phyloP scores from a whole-genome alignment of 2,113 vertebrate species.

The Candoia aspera region DNA sequence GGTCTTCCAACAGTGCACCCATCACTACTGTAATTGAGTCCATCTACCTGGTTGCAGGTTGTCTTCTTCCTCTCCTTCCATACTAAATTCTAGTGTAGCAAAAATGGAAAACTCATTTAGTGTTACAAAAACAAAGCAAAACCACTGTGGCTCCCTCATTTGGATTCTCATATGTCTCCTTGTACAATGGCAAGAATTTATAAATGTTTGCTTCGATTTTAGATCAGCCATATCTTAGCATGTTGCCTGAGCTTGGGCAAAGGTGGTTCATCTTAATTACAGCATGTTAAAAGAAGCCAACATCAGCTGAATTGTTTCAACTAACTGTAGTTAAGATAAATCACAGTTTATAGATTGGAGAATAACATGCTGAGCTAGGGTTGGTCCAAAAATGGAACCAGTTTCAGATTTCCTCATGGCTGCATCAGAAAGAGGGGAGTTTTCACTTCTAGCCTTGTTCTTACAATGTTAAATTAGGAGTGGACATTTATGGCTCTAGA shows the following conservation, averaged over 20 bases:
- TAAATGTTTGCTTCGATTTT: neutral
- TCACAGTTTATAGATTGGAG: neutral
- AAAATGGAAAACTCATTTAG: neutral
- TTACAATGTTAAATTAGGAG: neutral
- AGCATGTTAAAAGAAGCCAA: neutral
- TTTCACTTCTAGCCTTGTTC: neutral
- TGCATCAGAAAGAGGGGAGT: neutral
- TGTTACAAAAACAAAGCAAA: neutral
- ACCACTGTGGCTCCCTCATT: neutral
- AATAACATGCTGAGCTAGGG: neutral
- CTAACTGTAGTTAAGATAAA: neutral
- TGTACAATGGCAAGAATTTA: neutral
- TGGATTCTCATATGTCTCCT: neutral
- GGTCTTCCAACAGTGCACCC: neutral
- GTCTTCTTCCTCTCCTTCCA: neutral
- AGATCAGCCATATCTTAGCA: neutral
- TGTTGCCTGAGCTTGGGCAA: neutral
- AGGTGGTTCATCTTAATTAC: neutral
- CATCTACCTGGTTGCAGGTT: neutral
- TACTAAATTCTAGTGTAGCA: neutral
- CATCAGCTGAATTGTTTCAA: neutral
- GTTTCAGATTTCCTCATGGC: neutral
- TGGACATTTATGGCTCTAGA: neutral
- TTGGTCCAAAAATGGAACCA: neutral
- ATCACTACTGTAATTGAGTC: neutral